These are phyloP conservation scores for Drosophila lacicola DNA, from an alignment of 2,888 invertebrate species.

Conservation along the genomic window DNA sequence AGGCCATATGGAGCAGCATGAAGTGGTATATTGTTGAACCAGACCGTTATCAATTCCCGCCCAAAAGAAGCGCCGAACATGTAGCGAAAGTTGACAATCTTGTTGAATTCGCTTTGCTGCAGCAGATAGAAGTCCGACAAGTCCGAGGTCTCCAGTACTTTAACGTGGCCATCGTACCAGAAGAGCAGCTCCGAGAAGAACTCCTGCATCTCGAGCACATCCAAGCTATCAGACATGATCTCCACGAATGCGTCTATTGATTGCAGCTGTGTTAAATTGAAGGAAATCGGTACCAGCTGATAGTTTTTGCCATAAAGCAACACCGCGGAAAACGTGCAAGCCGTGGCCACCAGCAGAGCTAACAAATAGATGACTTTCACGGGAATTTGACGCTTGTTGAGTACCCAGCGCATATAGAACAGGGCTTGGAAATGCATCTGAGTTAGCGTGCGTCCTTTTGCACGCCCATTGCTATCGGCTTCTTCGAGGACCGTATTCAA, in stretches of 20 bases:
- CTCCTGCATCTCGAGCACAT: constrained; percentile 27
- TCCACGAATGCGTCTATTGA: constrained; percentile 58
- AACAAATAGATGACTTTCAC: constrained; percentile 28
- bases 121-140: constrained; percentile 28
- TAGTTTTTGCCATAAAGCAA: constrained; percentile 50
- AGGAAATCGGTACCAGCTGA: constrained; percentile 38
- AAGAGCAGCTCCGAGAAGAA: constrained; percentile 52
- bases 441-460: neutral
- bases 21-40: constrained; percentile 72
- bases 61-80: constrained; percentile 60
- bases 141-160: neutral
- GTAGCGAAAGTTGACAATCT: constrained; percentile 42
- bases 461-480: neutral
- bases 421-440: constrained; percentile 30
- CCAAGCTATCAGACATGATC: neutral
- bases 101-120: constrained; percentile 24
- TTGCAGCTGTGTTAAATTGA: constrained; percentile 49
- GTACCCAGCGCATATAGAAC: constrained; percentile 39
- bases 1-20: constrained; percentile 64
- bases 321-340: constrained; percentile 35
- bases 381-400: constrained; percentile 18
- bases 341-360: constrained; percentile 19
- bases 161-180: constrained; percentile 63
- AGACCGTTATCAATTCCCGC: constrained; percentile 39
- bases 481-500: constrained; percentile 21